A percentile compares a stretch with the other conserved stretches of the same genome.
phyloP scores from a whole-genome alignment of 2,797 vertebrate genomes.

The Brachyrhaphis roseni region DNA sequence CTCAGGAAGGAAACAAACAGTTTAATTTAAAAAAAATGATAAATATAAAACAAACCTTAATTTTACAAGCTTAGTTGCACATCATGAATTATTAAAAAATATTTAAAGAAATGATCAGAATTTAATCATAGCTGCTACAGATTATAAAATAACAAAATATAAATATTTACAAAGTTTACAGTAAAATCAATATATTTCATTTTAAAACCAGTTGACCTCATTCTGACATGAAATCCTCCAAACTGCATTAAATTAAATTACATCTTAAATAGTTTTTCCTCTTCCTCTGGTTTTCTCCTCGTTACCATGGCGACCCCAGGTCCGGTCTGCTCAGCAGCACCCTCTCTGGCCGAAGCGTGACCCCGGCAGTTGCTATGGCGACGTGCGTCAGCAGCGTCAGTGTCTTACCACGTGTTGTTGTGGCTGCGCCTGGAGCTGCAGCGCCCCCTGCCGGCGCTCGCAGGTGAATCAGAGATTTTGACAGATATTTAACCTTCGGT shows the following conservation, averaged over 20 bases:
- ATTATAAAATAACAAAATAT: background rate
- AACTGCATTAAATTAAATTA: background rate
- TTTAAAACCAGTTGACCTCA: constrained; percentile 1
- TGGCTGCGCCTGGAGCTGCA: constrained; percentile 62
- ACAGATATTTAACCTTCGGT: constrained; percentile 93
- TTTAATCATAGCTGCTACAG: background rate
- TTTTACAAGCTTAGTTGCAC: background rate
- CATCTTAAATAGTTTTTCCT: background rate
- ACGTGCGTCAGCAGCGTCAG: constrained; percentile 60
- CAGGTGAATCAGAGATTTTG: constrained; percentile 85
- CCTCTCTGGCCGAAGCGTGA: constrained; percentile 17
- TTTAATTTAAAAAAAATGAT: background rate
- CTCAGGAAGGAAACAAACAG: background rate
- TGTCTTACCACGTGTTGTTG: constrained; percentile 73
- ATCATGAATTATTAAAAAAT: background rate
- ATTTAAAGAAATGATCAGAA: background rate
- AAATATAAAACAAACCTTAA: background rate
- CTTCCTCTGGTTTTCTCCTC: background rate
- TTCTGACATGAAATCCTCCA: background rate
- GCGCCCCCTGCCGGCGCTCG: constrained; percentile 72
- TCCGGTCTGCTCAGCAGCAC: constrained; percentile 1
- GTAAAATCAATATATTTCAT: background rate
- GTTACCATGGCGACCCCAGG: background rate
- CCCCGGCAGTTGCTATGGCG: background rate
- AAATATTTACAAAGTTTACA: background rate